Evolutionary conservation across 2,888 invertebrate species (phyloP), one percentile per base, ranked within the genome.

Genomic region (Linhomoeus sp.): DNA sequence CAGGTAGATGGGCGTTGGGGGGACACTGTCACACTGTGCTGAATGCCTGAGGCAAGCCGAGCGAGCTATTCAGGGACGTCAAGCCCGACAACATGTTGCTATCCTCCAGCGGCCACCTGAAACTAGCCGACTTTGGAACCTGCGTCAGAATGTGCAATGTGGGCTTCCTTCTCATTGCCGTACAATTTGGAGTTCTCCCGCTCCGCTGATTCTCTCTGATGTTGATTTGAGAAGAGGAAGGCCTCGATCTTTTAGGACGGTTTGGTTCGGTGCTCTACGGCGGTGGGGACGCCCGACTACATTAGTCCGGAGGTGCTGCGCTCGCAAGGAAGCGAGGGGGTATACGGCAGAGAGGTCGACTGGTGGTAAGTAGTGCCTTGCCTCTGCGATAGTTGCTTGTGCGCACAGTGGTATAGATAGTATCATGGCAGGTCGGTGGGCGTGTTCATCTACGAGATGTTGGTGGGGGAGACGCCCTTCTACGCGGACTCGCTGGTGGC

Each of bases 281-380:
- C 97, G 9, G 94, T 99, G 14, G 97, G 97, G 35, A 99, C 97
- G 7, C 97, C 97, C 12, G 97, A 99, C 70, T 99, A 99, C 66
- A 97, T 99, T 59, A 88, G 88, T 46, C 94, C 97, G 0, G 97
- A 99, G 72, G 94, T 97, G 46, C 72, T 99, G 54, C 85, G 87
- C 66, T 90, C 90, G 36, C 92, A 92, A 54, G 88, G 88, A 54
- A 82, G 83, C 37, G 84, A 86, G 64, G 87, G 87, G 49, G 82
- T 85, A 50, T 97, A 97, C 67, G 94, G 94, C 0, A 75, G 87
- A 40, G 94, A 97, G 69, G 92, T 72, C 53, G 72, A 72, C 58
- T 72, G 70, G 70, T 73, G 72, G 71, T 29, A 29, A 5, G 29
- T 5, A 9, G 12, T 29, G 5, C 29, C 12, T 12, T 12, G 7